Base-by-base conservation (phyloP, 2,888 invertebrate genomes). In the Euplagia quadripunctaria region DNA sequence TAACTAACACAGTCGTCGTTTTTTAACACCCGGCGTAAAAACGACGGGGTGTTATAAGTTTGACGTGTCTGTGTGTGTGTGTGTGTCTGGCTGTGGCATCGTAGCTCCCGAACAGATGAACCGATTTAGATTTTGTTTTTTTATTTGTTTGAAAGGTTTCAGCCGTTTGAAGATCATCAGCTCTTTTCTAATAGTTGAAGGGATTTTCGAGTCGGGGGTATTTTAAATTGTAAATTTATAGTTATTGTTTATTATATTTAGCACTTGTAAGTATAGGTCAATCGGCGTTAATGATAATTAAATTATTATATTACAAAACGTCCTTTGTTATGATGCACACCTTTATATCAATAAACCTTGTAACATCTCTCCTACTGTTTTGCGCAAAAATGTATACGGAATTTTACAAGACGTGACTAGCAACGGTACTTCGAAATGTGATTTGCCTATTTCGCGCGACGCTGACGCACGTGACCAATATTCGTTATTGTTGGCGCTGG, bases 381-480 rank as follows among this genome's bases (percentile, higher is more conserved):
- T 51, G 11, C 31, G 58, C 64, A 70, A 63, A 61, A 52, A 58
- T 49, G 70, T 49, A 31, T 9, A 66, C 51, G 51, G 51, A 69
- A 69, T 66, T 20, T 76, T 64, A 58, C 73, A 66, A 73, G 52
- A 72, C 70, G 70, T 71, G 70, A 71, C 71, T 71, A 66, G 52
- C 52, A 68, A 61, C 64, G 70, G 72, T 70, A 63, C 63, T 51
- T 64, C 49, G 63, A 64, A 70, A 52, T 43, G 51, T 51, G 51
- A 70, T n/a, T 70, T 49, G n/a, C 64, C 70, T 68, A 65, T 64
- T 55, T 55, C 65, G 16, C 52, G 20, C 17, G 16, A 51, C 20
- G 49, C 64, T 55, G 64, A 71, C 58, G 14, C 51, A 68, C 63
- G 17, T 46, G 49, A 31, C 20, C 31, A 73, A 76, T 64, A 78